These are phyloP conservation scores for honey bee (Apis mellifera) DNA, from an alignment of 1,140 invertebrate genomes.

Conservation along the genomic window DNA sequence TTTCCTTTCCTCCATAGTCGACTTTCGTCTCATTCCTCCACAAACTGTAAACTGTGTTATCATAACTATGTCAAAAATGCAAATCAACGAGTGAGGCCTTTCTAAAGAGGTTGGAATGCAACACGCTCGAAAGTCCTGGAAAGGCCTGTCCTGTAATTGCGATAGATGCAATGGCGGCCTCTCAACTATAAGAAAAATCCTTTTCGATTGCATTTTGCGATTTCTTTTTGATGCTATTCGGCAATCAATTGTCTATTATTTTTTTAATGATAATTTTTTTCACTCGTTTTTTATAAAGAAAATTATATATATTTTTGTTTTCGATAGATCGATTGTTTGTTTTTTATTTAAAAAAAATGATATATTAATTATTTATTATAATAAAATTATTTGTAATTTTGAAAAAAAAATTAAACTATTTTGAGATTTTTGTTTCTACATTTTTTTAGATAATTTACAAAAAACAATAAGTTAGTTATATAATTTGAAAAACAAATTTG, in stretches of 20 bases:
- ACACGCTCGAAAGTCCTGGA: slow-evolving; percentile 40
- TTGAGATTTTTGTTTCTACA: no score
- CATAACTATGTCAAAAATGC: slow-evolving; percentile 49
- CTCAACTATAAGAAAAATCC: slow-evolving; percentile 7
- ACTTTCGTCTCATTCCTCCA: not conserved
- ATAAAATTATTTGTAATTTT: no score
- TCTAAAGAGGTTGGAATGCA: slow-evolving; percentile 47
- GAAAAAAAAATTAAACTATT: no score
- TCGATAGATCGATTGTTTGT: no score
- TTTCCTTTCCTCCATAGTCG: not conserved
- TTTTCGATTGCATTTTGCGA: not conserved
- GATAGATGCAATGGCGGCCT: slow-evolving; percentile 13
- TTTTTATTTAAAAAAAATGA: no score
- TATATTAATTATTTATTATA: no score
- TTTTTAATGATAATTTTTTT: not conserved
- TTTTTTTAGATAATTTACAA: no score
- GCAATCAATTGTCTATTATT: not conserved
- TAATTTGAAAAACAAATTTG: no score
- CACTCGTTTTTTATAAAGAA: no score
- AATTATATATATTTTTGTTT: no score
- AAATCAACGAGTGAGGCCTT: slow-evolving; percentile 43
- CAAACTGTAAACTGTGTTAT: slow-evolving; percentile 40
- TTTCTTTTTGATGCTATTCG: not conserved
- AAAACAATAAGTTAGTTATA: no score
- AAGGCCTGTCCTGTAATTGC: slow-evolving; percentile 30